Base-by-base conservation (phyloP, 1,140 invertebrate species). In the Heliconius hewitsoni region DNA sequence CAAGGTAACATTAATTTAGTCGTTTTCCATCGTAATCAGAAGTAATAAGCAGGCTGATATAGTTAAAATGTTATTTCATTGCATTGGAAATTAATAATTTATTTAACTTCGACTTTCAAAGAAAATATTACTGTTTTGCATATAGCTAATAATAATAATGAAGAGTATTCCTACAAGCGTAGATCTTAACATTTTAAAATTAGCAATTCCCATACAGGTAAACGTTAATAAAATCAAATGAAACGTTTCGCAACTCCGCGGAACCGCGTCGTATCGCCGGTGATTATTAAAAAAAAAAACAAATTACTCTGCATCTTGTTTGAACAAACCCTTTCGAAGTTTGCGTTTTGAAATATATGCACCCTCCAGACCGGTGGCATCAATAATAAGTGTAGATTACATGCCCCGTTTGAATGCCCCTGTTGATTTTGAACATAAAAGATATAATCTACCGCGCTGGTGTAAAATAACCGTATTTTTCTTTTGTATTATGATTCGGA, bases 401-500 rank as follows among this genome's bases (percentile, higher is more conserved):
- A 94, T 93, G 91, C 90, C 91, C 93, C 92, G 93, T 94, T 93
- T 93, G 88, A 89, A 93, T 85, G 88, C 86, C 93, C 93, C 93
- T 93, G 93, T 94, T 93, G 91, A 93, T 92, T 93, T 93, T 94
- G 84, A 91, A 90, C 89, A 92, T 92, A 92, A 91, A 92, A 92
- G 92, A 93, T 94, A 91, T 91, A 93, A 93, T 93, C 91, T 93
- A 93, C 93, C 92, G 86, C 93, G 90, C 85, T 93, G 87, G 91
- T 93, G 90, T 93, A 93, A 94, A 94, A 94, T 93, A 93, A 91
- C 88, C 88, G 90, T 93, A 92, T 92, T 91, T 93, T 91, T 93
- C 91, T 89, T 93, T 92, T 91, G 91, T 93, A 89, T 92, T 91
- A 90, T 91, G 90, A 91, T 89, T 88, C 83, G 83, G 80, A 84